Percentiles rank a stretch among this genome's conserved stretches.
Conservation (phyloP, 1,140 invertebrate species). For the Brachionus plicatilis region DNA sequence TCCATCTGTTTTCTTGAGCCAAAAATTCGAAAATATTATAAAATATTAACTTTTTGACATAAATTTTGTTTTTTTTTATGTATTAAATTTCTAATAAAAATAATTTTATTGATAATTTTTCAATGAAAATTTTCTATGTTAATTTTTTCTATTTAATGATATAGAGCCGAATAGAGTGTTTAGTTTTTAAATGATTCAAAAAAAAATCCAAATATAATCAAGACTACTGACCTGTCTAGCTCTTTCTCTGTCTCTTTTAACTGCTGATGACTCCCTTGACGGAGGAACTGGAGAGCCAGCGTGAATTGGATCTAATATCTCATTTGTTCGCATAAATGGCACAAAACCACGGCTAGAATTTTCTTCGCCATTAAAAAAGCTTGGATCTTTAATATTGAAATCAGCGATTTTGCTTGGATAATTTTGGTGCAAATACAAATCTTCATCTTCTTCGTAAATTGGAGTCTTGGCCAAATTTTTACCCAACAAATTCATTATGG, state of each 20-base stretch:
- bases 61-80: no score
- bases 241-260: slow-evolving; percentile 43
- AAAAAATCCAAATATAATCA: no score
- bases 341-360: slow-evolving; percentile 46
- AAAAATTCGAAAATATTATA: no score
- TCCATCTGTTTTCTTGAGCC: no score
- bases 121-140: no score
- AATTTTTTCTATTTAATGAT: no score
- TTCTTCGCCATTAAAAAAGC: not conserved
- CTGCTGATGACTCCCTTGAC: slow-evolving; percentile 49
- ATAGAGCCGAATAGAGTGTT: no score
- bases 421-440: not conserved
- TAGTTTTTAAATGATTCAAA: no score
- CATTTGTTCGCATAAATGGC: slow-evolving; percentile 52
- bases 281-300: slow-evolving; percentile 49
- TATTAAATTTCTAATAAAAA: no score
- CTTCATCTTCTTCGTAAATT: slow-evolving; percentile 35
- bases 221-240: slow-evolving; percentile 45
- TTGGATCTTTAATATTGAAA: not conserved
- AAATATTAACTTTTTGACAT: no score
- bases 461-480: slow-evolving; percentile 12
- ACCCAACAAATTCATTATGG: not conserved
- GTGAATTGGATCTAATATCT: slow-evolving; percentile 50
- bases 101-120: no score
- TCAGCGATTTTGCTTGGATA: not conserved